Evolutionary conservation across 2,888 invertebrate genomes (phyloP).

Genomic region (Nephrotoma guestfalica): DNA sequence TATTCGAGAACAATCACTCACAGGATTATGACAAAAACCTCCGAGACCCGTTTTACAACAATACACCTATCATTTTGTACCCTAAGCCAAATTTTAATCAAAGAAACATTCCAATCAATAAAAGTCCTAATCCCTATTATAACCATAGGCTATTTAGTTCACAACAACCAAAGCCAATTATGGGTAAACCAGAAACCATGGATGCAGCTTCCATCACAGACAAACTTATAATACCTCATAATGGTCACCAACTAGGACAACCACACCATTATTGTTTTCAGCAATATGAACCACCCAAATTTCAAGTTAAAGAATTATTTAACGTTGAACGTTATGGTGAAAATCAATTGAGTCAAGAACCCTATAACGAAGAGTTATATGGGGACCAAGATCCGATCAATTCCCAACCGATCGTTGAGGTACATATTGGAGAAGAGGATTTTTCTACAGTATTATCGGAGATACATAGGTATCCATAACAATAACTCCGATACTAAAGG

Average conservation of each 20-base stretch:
- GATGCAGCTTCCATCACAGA: neutral
- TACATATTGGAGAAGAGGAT: neutral
- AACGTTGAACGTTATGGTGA: neutral
- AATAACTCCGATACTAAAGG: neutral
- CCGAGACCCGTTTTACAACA: neutral
- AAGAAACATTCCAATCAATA: neutral
- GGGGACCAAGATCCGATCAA: neutral
- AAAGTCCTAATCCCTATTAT: neutral
- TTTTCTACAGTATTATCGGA: neutral
- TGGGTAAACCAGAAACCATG: neutral
- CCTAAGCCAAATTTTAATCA: neutral
- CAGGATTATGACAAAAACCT: neutral
- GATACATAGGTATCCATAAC: neutral
- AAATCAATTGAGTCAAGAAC: neutral
- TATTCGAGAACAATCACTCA: conserved; percentile 9
- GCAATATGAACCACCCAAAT: neutral
- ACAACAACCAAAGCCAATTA: neutral
- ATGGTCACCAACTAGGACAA: neutral
- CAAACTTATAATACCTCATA: neutral
- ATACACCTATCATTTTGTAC: neutral
- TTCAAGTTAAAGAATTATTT: neutral
- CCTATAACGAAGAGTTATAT: neutral
- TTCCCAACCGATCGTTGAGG: neutral
- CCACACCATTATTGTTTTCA: neutral
- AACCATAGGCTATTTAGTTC: neutral